Base-by-base conservation (phyloP, 2,113 vertebrate species). In the Hippoglossus stenolepis region DNA sequence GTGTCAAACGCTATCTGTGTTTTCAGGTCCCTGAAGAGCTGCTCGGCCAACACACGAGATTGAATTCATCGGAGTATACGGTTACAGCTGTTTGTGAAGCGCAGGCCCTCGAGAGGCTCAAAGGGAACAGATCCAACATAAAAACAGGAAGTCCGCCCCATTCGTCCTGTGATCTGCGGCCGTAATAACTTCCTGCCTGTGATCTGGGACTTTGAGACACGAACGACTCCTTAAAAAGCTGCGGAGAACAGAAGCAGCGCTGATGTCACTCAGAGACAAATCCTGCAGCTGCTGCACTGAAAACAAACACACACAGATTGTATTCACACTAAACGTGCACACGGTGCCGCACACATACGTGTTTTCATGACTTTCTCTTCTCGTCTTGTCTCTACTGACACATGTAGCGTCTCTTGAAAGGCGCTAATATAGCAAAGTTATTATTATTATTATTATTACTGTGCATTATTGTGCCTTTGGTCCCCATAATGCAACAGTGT, bases 21-120 rank as follows among this genome's bases (percentile, higher is more conserved):
- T 75, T 23, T 45, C 0, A 45, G 31, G 31, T 45, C 43, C 73
- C 76, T 67, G 60, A 75, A 40, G 81, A 73, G 69, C 45, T 65
- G 43, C 51, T 75, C 56, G 18, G 35, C 77, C 83, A 54, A 51
- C 68, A 73, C 65, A 68, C 74, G 56, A 75, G 72, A 75, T 85
- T 81, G 51, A 8, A 75, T 83, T 82, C 84, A 23, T 31, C 31
- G 31, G 6, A 7, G 1, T 31, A 5, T 31, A 5, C 5, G 23
- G 77, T 18, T 68, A 43, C 78, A 80, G 73, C 72, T 72, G 79
- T 72, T 82, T 67, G 73, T 72, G 56, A 56, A 85, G 77, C 20
- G 68, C 23, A 10, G 66, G 57, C 24, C 24, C 69, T 79, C 24
- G 31, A 51, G 65, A 70, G 83, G 83, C 58, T 87, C 82, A 71